Percentiles rank a stretch among this genome's conserved stretches.
Conservation (phyloP, 2,113 vertebrate species). For the Fregetta grallaria region DNA sequence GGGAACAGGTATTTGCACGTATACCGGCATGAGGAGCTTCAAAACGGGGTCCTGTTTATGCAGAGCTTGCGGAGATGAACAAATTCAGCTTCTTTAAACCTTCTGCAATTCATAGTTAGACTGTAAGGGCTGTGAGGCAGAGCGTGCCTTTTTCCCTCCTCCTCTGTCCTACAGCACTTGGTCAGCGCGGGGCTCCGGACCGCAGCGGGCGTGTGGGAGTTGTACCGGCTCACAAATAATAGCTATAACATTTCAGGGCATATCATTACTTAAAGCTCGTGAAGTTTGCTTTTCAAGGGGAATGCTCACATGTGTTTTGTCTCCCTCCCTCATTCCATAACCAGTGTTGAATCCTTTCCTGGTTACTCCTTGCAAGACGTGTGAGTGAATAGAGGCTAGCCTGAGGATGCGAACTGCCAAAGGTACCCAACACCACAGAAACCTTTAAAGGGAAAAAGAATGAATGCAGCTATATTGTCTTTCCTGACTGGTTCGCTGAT, state of each 20-base stretch:
- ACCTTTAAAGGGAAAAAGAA: neutral
- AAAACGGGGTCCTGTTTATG: neutral
- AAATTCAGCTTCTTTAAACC: neutral
- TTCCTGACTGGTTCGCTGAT: neutral
- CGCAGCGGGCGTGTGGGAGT: neutral
- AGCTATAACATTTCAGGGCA: no score
- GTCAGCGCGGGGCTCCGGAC: neutral
- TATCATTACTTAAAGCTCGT: neutral
- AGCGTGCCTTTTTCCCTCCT: neutral
- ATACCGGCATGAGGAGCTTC: neutral
- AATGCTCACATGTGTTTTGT: neutral
- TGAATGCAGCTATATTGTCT: accelerated
- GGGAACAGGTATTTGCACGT: neutral
- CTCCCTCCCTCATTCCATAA: neutral
- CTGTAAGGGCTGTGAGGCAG: no score
- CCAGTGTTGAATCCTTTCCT: neutral
- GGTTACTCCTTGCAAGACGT: neutral
- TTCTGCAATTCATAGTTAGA: neutral
- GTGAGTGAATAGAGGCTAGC: neutral
- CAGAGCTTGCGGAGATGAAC: neutral
- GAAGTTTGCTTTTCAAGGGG: neutral
- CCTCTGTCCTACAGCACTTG: neutral
- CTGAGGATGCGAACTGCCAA: neutral
- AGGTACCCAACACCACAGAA: neutral
- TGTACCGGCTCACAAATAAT: neutral